Percentiles rank a stretch among this genome's conserved stretches.
These are phyloP conservation scores for Camponotus fellah DNA, from an alignment of 2,888 invertebrate species.

Conservation along the genomic window DNA sequence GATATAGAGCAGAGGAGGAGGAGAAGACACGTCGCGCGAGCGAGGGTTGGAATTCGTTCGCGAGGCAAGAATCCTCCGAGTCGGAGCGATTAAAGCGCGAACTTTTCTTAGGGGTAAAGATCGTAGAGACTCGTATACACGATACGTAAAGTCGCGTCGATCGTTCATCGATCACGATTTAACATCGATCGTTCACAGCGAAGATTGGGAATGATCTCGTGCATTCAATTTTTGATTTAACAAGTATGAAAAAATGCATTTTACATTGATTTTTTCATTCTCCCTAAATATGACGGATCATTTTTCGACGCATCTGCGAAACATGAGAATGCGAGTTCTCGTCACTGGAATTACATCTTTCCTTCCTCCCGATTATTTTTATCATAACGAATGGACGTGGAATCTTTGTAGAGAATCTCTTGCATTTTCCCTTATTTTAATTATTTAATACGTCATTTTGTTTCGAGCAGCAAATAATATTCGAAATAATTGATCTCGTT, in stretches of 20 bases:
- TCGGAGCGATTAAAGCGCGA: conserved; percentile 42
- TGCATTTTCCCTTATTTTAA: neutral
- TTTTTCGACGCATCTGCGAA: neutral
- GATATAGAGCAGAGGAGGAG: conserved; percentile 44
- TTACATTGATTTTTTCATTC: neutral
- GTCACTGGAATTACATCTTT: neutral
- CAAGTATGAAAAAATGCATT: neutral
- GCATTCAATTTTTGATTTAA: neutral
- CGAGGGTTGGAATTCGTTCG: conserved; percentile 45
- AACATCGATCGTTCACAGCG: conserved; percentile 1
- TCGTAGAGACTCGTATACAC: neutral
- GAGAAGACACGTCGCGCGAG: conserved; percentile 29
- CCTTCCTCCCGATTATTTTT: neutral
- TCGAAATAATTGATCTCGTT: neutral
- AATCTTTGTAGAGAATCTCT: conserved; percentile 11
- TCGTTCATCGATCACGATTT: conserved; percentile 12
- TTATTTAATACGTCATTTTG: conserved; percentile 5
- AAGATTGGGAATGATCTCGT: neutral
- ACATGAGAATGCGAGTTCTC: neutral
- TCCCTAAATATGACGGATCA: neutral
- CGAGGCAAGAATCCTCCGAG: conserved; percentile 19
- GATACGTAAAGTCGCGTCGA: neutral
- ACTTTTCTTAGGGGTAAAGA: neutral
- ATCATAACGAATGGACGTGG: neutral
- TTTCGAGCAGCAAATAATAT: neutral